These are phyloP conservation scores for Cataglyphis cursor DNA, from an alignment of 2,888 invertebrate genomes.

Conservation along the genomic window DNA sequence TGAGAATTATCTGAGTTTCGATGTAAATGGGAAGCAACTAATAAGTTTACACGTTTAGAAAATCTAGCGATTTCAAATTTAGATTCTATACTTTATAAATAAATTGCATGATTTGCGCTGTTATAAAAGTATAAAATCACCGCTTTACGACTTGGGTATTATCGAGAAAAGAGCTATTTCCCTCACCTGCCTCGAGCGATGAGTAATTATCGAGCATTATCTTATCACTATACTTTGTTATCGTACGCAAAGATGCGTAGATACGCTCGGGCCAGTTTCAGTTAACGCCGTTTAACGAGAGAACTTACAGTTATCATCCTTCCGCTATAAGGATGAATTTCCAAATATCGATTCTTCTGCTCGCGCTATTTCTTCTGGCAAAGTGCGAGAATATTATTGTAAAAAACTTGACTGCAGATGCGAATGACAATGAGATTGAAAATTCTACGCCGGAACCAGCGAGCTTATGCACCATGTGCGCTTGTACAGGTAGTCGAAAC, in stretches of 20 bases:
- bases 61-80: not conserved
- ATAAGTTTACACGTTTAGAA: too few relatives aligned
- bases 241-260: slow-evolving; percentile 61
- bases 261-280: slow-evolving; percentile 60
- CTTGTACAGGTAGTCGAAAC: slow-evolving; percentile 72
- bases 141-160: not conserved
- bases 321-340: slow-evolving; percentile 63
- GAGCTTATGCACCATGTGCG: slow-evolving; percentile 62
- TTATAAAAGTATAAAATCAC: not conserved
- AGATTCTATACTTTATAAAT: not conserved
- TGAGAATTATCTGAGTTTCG: too few relatives aligned
- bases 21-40: too few relatives aligned
- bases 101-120: not conserved
- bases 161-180: not conserved
- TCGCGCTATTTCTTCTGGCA: slow-evolving; percentile 29
- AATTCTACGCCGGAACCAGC: not conserved
- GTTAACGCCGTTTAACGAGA: slow-evolving; percentile 22
- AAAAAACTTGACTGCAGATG: not conserved
- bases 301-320: slow-evolving; percentile 13
- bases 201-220: slow-evolving; percentile 69
- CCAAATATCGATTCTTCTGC: slow-evolving; percentile 7
- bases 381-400: not conserved
- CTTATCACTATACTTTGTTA: slow-evolving; percentile 71
- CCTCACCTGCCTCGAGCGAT: slow-evolving; percentile 34
- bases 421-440: not conserved